phyloP scores from a whole-genome alignment of 2,888 invertebrate genomes.

The Trichacis sp. region DNA sequence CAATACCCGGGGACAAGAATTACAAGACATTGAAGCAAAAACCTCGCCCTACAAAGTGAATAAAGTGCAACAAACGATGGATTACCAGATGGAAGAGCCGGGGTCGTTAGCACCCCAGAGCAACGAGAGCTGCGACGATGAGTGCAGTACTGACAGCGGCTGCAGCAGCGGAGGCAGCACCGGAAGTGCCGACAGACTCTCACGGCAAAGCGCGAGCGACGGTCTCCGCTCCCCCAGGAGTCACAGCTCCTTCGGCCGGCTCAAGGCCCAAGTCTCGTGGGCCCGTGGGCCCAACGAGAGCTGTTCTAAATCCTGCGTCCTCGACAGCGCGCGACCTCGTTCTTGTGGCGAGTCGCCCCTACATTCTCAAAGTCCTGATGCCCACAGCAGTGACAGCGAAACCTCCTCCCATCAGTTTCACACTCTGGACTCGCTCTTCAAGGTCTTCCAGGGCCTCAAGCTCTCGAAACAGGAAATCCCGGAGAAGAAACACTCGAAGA shows the following conservation, averaged over 20 bases:
- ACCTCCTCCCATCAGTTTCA: constrained; percentile 74
- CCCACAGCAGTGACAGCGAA: constrained; percentile 71
- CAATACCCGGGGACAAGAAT: too few relatives aligned
- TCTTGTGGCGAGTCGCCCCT: constrained; percentile 51
- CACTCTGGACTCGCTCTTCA: constrained; percentile 72
- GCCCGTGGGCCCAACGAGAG: constrained; percentile 50
- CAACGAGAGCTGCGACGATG: constrained; percentile 57
- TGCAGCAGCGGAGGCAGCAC: constrained; percentile 70
- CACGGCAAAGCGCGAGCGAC: constrained; percentile 55
- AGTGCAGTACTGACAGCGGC: constrained; percentile 67
- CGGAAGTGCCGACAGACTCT: constrained; percentile 56
- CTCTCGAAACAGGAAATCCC: constrained; percentile 68
- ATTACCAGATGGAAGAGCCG: constrained; percentile 56
- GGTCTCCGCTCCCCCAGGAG: constrained; percentile 48
- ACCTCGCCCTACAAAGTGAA: too few relatives aligned
- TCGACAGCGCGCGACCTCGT: constrained; percentile 40
- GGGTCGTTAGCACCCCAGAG: constrained; percentile 47
- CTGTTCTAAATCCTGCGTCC: constrained; percentile 60
- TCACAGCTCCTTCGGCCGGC: constrained; percentile 51
- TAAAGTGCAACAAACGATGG: constrained; percentile 11
- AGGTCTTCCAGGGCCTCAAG: constrained; percentile 79
- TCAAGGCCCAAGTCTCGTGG: constrained; percentile 47
- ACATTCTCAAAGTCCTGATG: constrained; percentile 60
- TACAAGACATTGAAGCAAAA: too few relatives aligned
- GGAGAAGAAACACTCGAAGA: constrained; percentile 70